A percentile compares a stretch with the other conserved stretches of the same genome.
phyloP scores from a whole-genome alignment of 2,113 vertebrate species.

The Zosterops lateralis region DNA sequence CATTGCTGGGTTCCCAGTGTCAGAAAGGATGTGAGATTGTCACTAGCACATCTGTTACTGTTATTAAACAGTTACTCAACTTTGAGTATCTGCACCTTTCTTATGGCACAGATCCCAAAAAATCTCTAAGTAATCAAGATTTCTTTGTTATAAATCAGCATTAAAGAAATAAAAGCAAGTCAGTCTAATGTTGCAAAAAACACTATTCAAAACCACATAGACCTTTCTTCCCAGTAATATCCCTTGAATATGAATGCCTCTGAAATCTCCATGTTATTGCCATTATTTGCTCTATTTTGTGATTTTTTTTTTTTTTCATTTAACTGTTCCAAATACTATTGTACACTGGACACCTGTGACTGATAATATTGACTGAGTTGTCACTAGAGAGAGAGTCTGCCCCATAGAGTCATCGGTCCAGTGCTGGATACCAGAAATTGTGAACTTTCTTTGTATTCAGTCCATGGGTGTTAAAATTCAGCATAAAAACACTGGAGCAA shows the following conservation, averaged over 20 bases:
- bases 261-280: not conserved
- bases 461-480: not conserved
- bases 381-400: not conserved
- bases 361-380: not conserved
- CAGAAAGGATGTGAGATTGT: not conserved
- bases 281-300: not conserved
- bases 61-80: not conserved
- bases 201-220: not conserved
- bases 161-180: not conserved
- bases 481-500: not conserved
- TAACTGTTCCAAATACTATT: not conserved
- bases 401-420: not conserved
- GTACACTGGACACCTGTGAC: not conserved
- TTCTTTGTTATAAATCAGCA: not conserved
- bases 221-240: not conserved
- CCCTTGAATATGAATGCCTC: not conserved
- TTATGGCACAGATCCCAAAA: not conserved
- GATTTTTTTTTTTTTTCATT: not conserved
- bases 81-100: not conserved
- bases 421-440: not conserved
- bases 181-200: not conserved
- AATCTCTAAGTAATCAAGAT: not conserved
- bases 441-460: not conserved
- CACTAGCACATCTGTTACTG: not conserved
- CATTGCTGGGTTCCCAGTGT: not conserved